Evolutionary conservation across 2,113 vertebrate genomes (phyloP), one percentile per base, ranked within the genome.

Genomic region (Anas platyrhynchos): DNA sequence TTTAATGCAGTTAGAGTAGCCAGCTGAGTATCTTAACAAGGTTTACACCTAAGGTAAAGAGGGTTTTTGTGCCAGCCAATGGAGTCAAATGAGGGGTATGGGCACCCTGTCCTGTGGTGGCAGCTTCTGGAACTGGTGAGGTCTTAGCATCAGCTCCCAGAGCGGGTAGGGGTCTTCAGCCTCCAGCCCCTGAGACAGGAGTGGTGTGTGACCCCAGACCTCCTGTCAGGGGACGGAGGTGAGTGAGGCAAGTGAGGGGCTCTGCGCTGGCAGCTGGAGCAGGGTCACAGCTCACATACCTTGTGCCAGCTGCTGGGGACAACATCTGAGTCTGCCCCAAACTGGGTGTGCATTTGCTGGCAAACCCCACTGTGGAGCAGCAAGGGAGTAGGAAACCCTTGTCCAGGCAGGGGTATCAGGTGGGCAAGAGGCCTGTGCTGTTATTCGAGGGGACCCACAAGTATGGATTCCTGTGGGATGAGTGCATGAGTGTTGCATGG

Each of bases 191-290:
- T 36, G 13, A 7, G 16, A 6, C 3, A 27, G 59, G 43, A 75
- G 66, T 0, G 0, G 4, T 32, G 21, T 27, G 16, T 32, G 23
- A 29, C 59, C 14, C 2, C 0, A 74, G 65, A 74, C 0, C 26
- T 52, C 6, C 20, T 74, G 16, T 43, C 8, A 11, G 16, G 3
- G 16, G 11, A 50, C 0, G 1, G 4, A 21, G 0, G 22, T 41
- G 5, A 41, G 23, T 27, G 41, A 41, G 23, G 16, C 12, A 22
- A 32, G 7, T 61, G 22, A 82, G 32, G 9, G 7, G 22, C 7
- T 82, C 44, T 26, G 31, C 0, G 1, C 20, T 43, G 44, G 27
- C 1, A 11, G 43, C 18, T 38, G 38, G 16, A 62, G 13, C 1
- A 1, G 55, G 20, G 44, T 77, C 63, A 22, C 41, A 68, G 31